Base-by-base conservation (phyloP, 35 echinoderm and acorn worm species). In the Eucidaris tribuloides region DNA sequence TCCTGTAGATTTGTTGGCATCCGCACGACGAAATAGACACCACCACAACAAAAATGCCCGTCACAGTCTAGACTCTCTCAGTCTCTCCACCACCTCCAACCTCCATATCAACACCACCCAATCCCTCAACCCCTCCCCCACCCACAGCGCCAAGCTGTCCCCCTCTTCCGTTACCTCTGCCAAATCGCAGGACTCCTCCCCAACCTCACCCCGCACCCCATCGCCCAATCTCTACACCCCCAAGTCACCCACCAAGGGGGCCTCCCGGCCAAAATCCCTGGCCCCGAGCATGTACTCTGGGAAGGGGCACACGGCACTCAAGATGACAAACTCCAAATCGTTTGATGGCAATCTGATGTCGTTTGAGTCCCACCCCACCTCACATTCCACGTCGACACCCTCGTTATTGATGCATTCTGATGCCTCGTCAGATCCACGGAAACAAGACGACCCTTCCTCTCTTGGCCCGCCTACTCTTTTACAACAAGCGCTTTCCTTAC, bases 201-300 rank as follows among this genome's bases (percentile, higher is more conserved):
- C 77, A 9, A 52, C 77, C n/a, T 52, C 77, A 5, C 77, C 49
- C 44, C 23, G 24, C n/a, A 52, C 42, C 77, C 77, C 38, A 2
- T 79, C 43, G 5, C 77, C 49, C n/a, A 33, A 38, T 34, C 13
- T 79, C 44, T 52, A 52, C 44, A 22, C 55, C 13, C 49, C 77
- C 37, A 74, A 74, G 68, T 74, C 68, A 17, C 68, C 68, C 68
- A 41, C 68, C 9, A 74, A 74, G 68, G 41, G 68, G 7, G 48
- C 48, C 9, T 9, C 48, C 9, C 29, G 68, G 37, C 68, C 68
- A 17, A 74, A 74, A 23, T 74, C 68, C 24, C 35, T 40, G 7
- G 68, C 44, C n/a, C 68, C 68, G 18, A 24, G 68, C 35, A 74
- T 74, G 68, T 40, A 41, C 18, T 63, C 60, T 31, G 38, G 35